Evolutionary conservation across 2,888 invertebrate genomes (phyloP), one percentile per base, ranked within the genome.

Genomic region (Orgyia antiqua): DNA sequence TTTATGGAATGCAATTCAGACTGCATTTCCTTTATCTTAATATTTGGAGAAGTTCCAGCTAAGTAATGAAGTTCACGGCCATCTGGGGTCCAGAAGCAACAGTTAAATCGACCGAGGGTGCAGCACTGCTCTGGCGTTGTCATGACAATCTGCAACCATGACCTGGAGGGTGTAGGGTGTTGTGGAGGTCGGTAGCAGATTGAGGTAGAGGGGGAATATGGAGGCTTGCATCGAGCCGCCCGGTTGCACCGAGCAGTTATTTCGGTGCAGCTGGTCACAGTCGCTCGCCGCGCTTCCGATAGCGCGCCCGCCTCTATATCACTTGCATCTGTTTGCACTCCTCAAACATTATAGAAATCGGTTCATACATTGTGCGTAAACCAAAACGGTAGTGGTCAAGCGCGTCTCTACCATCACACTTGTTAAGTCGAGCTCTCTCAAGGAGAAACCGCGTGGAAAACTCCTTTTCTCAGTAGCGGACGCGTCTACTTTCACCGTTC

Each of bases 201-300:
- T n/a, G 48, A 43, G 29, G 43, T 24, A 42, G 42, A 40, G 46
- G 51, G 51, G 38, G 40, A 41, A 56, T 41, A 55, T 53, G 47
- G 54, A 52, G 66, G 65, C 60, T 61, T 82, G 83, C 83, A 82
- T 72, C 72, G 70, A 73, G 63, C 77, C 73, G 76, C 82, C 80
- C 62, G 83, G 79, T 68, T 83, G 80, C 82, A 82, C 29, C 58
- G 71, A 80, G 80, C 82, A 79, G 80, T 78, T 86, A 86, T 84
- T 86, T 86, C 78, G 76, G 83, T 86, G 86, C 84, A 86, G 70
- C 75, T 67, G 58, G 55, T 58, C 78, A 62, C 79, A 80, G 80
- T 82, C 74, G 72, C 51, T 64, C 60, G 60, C 58, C 70, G 79
- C 76, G 75, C 72, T 71, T 78, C 72, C 67, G 64, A 44, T 46